phyloP scores from a whole-genome alignment of 1,140 invertebrate species.

The Mercenaria mercenaria region DNA sequence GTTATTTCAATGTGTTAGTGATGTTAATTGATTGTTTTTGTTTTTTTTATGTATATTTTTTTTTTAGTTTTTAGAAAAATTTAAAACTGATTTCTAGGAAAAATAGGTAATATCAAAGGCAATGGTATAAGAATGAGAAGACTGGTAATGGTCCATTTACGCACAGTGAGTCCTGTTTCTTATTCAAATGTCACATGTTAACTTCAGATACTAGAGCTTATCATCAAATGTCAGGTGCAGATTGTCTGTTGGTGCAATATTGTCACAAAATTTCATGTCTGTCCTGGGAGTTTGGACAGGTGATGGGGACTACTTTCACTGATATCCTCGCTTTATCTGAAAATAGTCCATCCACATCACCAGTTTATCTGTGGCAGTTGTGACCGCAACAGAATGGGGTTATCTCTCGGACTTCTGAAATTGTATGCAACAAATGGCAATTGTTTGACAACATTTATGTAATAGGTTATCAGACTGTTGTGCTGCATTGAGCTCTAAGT shows the following conservation, averaged over 20 bases:
- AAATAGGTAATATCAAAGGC: too few species aligned
- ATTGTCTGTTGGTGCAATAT: background rate
- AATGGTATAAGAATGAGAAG: too few species aligned
- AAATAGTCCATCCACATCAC: background rate
- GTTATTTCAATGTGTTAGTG: too few species aligned
- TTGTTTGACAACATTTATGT: background rate
- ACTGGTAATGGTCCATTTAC: too few species aligned
- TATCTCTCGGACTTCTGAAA: conserved; percentile 42
- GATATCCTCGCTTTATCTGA: background rate
- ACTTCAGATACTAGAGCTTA: background rate
- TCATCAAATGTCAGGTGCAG: background rate
- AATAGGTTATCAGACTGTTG: background rate
- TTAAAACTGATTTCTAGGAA: too few species aligned
- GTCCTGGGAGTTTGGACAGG: conserved; percentile 42
- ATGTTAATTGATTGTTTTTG: too few species aligned
- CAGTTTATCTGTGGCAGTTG: conserved; percentile 2
- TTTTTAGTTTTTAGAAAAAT: too few species aligned
- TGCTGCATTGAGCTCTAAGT: too few species aligned
- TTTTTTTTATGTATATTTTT: too few species aligned
- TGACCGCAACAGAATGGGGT: background rate
- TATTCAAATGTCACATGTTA: background rate
- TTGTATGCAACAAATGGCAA: conserved; percentile 12
- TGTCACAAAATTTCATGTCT: background rate
- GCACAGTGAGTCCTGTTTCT: background rate
- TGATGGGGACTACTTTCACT: conserved; percentile 29